phyloP scores from a whole-genome alignment of 2,797 vertebrate genomes.

The Cephalopachus bancanus region DNA sequence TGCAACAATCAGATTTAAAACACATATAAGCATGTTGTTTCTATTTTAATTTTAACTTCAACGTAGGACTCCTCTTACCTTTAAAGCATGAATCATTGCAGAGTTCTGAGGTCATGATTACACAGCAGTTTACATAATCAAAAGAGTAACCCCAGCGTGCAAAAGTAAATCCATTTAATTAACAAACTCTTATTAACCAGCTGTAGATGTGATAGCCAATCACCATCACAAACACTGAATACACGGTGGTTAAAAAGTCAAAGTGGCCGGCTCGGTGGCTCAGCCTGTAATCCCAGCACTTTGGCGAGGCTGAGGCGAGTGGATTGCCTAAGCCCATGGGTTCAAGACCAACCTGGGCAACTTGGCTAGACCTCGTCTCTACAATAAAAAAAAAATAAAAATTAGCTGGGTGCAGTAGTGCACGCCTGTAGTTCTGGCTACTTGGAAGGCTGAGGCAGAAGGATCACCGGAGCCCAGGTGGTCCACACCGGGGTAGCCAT shows the following conservation, averaged over 20 bases:
- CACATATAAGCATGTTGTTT: neutral
- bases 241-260: neutral
- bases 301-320: too few relatives aligned
- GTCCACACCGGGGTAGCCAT: too few relatives aligned
- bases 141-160: neutral
- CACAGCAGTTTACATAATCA: neutral
- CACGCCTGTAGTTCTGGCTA: too few relatives aligned
- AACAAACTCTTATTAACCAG: slow-evolving; percentile 20
- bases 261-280: too few relatives aligned
- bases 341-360: too few relatives aligned
- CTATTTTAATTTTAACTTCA: slow-evolving; percentile 41
- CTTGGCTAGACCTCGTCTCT: too few relatives aligned
- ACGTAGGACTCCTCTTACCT: neutral
- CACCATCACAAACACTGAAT: neutral
- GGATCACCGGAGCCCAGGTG: too few relatives aligned
- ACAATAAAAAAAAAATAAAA: too few relatives aligned
- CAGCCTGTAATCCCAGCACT: too few relatives aligned
- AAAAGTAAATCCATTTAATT: slow-evolving; percentile 1
- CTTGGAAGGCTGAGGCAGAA: too few relatives aligned
- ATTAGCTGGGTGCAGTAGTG: too few relatives aligned
- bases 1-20: slow-evolving; percentile 15
- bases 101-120: neutral
- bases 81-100: neutral
- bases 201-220: neutral
- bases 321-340: too few relatives aligned